phyloP scores from a whole-genome alignment of 2,113 vertebrate genomes.

The Nesogale talazaci region DNA sequence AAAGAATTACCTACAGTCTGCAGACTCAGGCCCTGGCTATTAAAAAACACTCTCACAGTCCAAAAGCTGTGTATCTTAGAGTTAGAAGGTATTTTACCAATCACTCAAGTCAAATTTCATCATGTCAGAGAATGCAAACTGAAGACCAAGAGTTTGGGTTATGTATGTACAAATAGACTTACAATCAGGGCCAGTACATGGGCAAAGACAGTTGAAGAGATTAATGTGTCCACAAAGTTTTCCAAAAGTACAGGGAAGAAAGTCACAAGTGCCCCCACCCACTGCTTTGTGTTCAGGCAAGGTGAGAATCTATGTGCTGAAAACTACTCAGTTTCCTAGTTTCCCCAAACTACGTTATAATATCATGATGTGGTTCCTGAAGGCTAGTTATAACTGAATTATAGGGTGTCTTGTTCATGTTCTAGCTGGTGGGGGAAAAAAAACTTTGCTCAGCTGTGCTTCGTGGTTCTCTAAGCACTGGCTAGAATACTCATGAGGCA shows the following conservation, averaged over 20 bases:
- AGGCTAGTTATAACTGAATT: conserved; percentile 87
- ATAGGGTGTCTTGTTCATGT: conserved; percentile 82
- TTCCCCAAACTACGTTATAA: conserved; percentile 82
- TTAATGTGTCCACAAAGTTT: conserved; percentile 10
- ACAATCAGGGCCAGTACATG: neutral
- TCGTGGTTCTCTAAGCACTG: conserved; percentile 82
- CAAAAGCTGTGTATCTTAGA: neutral
- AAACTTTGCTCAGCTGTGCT: conserved; percentile 79
- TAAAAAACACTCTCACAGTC: neutral
- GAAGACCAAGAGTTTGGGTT: conserved; percentile 12
- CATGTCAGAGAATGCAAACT: conserved; percentile 11
- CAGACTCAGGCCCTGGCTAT: neutral
- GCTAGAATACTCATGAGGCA: conserved; percentile 86
- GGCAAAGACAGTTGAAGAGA: neutral
- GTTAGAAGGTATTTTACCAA: conserved; percentile 11
- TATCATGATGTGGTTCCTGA: conserved; percentile 85
- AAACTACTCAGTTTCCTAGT: conserved; percentile 82
- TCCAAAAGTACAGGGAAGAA: conserved; percentile 25
- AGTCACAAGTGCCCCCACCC: conserved; percentile 28
- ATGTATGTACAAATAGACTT: neutral
- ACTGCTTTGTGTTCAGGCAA: neutral
- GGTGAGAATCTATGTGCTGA: conserved; percentile 76
- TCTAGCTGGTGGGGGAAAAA: conserved; percentile 78
- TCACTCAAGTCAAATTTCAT: conserved; percentile 2
- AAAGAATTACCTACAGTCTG: neutral